A percentile compares a stretch with the other conserved stretches of the same genome.
Evolutionary conservation across 1,140 invertebrate species (phyloP).

Genomic region (Arctopsyche grandis): DNA sequence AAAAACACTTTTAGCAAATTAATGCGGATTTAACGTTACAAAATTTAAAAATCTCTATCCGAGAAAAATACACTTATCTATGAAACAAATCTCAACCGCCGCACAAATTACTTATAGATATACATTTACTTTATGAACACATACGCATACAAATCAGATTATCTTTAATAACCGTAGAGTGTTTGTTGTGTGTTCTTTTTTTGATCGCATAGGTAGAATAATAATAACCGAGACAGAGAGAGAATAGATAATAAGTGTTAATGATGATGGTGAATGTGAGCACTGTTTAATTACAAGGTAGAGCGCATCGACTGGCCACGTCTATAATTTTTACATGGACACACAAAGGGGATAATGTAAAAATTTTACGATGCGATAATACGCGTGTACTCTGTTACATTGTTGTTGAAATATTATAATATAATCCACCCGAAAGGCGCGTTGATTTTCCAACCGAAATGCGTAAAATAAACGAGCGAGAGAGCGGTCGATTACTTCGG

Average conservation of each 20-base stretch:
- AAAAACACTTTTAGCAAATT: slow-evolving; percentile 13
- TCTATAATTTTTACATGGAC: slow-evolving; percentile 29
- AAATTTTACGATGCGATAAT: slow-evolving; percentile 35
- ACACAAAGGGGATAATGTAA: slow-evolving; percentile 22
- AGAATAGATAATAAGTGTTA: slow-evolving; percentile 41
- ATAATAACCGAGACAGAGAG: slow-evolving; percentile 30
- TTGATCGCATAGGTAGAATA: not conserved
- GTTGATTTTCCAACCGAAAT: no score
- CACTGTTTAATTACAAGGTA: slow-evolving; percentile 36
- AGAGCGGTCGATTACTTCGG: not conserved
- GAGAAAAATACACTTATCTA: slow-evolving; percentile 5
- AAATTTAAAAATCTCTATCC: slow-evolving; percentile 20
- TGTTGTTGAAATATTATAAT: not conserved
- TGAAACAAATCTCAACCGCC: slow-evolving; percentile 1
- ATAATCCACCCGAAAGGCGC: no score
- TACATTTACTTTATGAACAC: slow-evolving; percentile 26
- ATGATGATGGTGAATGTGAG: slow-evolving; percentile 38
- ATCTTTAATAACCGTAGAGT: slow-evolving; percentile 22
- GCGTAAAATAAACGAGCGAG: no score
- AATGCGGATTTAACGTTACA: slow-evolving; percentile 12
- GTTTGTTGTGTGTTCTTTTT: slow-evolving; percentile 10
- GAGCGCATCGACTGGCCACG: not conserved
- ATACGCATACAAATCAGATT: slow-evolving; percentile 31
- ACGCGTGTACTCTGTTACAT: not conserved
- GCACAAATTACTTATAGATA: slow-evolving; percentile 20